phyloP scores from a whole-genome alignment of 2,113 vertebrate species.

The Asarcornis scutulata region DNA sequence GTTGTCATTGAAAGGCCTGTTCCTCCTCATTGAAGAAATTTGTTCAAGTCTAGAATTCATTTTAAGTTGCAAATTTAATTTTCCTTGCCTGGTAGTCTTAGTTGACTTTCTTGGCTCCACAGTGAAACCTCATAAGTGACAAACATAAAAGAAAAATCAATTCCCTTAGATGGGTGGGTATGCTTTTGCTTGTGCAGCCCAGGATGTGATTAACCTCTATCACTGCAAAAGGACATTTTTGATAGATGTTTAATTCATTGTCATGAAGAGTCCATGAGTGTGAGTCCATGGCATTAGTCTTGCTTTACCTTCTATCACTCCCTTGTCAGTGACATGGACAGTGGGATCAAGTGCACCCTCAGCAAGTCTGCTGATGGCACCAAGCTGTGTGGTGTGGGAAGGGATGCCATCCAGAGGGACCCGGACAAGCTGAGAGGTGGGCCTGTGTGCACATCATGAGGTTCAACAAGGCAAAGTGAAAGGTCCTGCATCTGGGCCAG shows the following conservation, averaged over 20 bases:
- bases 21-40: not conserved
- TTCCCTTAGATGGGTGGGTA: not conserved
- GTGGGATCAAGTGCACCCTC: no score
- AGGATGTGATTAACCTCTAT: not conserved
- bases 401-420: no score
- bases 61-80: not conserved
- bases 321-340: no score
- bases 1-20: not conserved
- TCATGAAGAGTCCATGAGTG: no score
- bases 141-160: not conserved
- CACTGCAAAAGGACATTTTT: not conserved
- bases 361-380: no score
- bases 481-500: no score
- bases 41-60: not conserved
- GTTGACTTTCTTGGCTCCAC: not conserved
- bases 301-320: not conserved
- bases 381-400: no score
- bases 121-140: not conserved
- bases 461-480: no score
- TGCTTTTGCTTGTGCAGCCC: not conserved
- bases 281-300: fast-evolving
- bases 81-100: not conserved
- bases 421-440: no score
- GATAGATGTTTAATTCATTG: not conserved
- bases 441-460: no score